Evolutionary conservation across 37 sponge, comb jelly and placozoan species (phyloP), one percentile per base, ranked within the genome.

Genomic region (Petrosia ficiformis): DNA sequence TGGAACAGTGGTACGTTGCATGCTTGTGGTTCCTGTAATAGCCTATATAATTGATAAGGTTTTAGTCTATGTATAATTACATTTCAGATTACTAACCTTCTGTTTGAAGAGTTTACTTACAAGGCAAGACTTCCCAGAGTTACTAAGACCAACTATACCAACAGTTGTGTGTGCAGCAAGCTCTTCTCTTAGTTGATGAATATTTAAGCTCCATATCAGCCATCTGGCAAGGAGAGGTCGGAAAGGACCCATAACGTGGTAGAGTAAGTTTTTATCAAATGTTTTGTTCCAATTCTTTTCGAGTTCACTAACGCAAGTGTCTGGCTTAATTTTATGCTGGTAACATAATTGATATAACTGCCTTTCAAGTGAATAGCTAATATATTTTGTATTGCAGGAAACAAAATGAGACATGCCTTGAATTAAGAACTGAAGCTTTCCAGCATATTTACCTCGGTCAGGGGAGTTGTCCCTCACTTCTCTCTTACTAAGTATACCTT

Each of bases 121-220:
- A 2, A 89, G 77, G 2, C 33, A 57, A 31, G 90, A 84, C 65
- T 89, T 89, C 60, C 90, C 90, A 36, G 84, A 83, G 44, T 89
- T 89, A 29, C 78, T 39, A 25, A 89, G 48, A 2, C 90, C 90
- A n/a, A 73, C 75, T 3, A 84, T 73, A 32, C 84, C 84, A 22
- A 89, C 60, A 38, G 84, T 75, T 30, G 90, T 89, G 66, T 83
- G 79, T 4, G 42, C 64, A 14, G 90, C 90, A 22, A 89, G 77
- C 40, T 61, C 64, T 71, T 84, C 85, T 24, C 90, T 68, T 21
- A 89, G 71, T 14, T 84, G 67, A 36, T 84, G 80, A 25, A 89
- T 37, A 1, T 74, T 33, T 36, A 89, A 37, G 19, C 77, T 70
- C 90, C 90, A 89, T 0, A 79, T 79, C 21, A 89, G 70, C 90